These are phyloP conservation scores for Bradypodion ventrale DNA, from an alignment of 2,797 vertebrate species.

Conservation along the genomic window DNA sequence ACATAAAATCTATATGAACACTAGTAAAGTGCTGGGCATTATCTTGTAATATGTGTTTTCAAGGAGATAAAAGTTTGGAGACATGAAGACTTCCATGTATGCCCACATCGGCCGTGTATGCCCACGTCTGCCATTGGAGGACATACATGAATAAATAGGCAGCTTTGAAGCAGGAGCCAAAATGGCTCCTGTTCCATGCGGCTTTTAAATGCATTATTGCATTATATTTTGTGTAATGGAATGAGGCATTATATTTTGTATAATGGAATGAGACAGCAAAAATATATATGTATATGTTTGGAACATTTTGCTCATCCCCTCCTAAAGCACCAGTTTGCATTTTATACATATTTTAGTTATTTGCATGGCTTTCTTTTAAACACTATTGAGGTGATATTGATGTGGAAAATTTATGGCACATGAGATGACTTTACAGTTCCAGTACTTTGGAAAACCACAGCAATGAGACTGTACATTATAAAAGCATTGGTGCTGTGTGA, in stretches of 20 bases:
- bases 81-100: neutral
- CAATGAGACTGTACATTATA: constrained; percentile 63
- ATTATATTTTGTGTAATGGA: neutral
- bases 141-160: neutral
- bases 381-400: constrained; percentile 50
- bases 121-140: neutral
- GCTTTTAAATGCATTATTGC: neutral
- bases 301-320: neutral
- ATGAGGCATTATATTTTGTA: no score
- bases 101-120: no score
- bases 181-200: no score
- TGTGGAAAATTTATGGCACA: constrained; percentile 58
- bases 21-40: neutral
- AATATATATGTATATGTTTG: neutral
- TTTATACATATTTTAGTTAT: constrained; percentile 41
- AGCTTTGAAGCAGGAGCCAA: neutral
- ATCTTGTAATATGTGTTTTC: neutral
- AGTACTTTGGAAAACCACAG: constrained; percentile 59
- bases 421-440: constrained; percentile 66
- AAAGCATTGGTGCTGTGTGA: constrained; percentile 64
- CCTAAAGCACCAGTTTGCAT: constrained; percentile 1
- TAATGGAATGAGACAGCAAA: neutral
- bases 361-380: constrained; percentile 38
- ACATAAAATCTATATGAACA: no score
- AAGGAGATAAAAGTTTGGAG: neutral